Conservation (phyloP, 2,888 invertebrate species). For the Troides oblongomaculatus region DNA sequence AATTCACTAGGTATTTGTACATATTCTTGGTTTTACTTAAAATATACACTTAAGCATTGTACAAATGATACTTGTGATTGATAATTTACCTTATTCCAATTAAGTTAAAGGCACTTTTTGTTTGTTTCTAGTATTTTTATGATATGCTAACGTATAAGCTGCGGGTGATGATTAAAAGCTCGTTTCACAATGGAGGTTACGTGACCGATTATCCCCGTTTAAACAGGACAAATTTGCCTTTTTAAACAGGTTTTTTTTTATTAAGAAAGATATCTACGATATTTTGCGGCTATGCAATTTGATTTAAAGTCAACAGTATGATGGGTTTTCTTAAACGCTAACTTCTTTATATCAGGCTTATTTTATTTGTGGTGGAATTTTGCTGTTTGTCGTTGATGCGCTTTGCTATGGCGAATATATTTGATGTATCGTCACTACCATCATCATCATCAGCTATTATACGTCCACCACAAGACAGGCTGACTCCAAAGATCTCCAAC, state of each 20-base stretch:
- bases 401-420: too few relatives aligned
- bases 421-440: too few relatives aligned
- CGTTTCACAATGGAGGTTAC: constrained; percentile 53
- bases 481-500: too few relatives aligned
- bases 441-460: too few relatives aligned
- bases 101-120: constrained; percentile 21
- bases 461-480: too few relatives aligned
- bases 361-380: too few relatives aligned
- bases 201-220: constrained; percentile 63
- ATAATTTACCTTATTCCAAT: background rate
- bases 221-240: constrained; percentile 50
- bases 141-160: constrained; percentile 37
- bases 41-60: background rate
- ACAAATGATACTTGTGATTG: background rate
- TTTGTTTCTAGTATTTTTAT: constrained; percentile 30
- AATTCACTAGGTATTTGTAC: background rate
- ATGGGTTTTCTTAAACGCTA: too few relatives aligned
- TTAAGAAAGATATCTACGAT: background rate
- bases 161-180: constrained; percentile 63
- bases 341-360: too few relatives aligned
- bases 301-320: too few relatives aligned
- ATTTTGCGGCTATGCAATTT: too few relatives aligned
- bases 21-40: background rate
- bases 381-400: too few relatives aligned
- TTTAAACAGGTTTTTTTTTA: constrained; percentile 50